Conservation (phyloP, 2,113 vertebrate species). For the Labrus mixtus region DNA sequence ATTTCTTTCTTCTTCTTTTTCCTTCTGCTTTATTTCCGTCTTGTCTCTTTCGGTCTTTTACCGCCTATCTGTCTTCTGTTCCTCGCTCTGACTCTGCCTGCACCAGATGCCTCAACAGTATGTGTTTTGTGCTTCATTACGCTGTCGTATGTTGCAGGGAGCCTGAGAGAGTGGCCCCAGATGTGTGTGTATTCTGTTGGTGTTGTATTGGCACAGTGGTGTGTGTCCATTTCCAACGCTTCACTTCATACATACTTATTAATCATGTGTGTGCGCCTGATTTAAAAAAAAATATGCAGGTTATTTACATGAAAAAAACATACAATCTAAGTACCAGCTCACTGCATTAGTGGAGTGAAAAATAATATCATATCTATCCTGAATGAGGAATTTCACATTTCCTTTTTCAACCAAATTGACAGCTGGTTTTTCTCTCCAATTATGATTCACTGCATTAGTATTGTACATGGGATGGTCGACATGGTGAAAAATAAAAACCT, state of each 20-base stretch:
- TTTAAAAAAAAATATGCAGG: background rate
- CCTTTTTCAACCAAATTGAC: no score
- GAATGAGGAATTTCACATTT: no score
- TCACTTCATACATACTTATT: slow-evolving; percentile 47
- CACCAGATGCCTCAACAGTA: slow-evolving; percentile 71
- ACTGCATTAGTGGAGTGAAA: background rate
- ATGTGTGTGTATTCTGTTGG: slow-evolving; percentile 51
- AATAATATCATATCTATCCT: background rate
- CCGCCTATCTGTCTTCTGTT: background rate
- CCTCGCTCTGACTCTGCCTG: slow-evolving; percentile 33
- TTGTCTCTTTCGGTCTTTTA: slow-evolving; percentile 2
- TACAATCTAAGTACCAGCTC: background rate
- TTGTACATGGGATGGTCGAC: no score
- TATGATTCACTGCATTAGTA: no score
- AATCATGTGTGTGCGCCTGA: slow-evolving; percentile 1
- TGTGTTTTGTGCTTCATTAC: slow-evolving; percentile 77
- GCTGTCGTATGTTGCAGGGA: slow-evolving; percentile 63
- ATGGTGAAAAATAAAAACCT: no score
- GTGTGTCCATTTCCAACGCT: slow-evolving; percentile 29
- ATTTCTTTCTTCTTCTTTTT: background rate
- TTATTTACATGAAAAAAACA: slow-evolving; percentile 16
- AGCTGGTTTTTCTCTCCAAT: no score
- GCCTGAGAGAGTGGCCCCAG: slow-evolving; percentile 48
- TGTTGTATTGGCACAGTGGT: slow-evolving; percentile 32
- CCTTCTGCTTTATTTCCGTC: background rate